Conservation (phyloP, 53 echinoderm and acorn worm genomes). For the Patiria pectinifera region DNA sequence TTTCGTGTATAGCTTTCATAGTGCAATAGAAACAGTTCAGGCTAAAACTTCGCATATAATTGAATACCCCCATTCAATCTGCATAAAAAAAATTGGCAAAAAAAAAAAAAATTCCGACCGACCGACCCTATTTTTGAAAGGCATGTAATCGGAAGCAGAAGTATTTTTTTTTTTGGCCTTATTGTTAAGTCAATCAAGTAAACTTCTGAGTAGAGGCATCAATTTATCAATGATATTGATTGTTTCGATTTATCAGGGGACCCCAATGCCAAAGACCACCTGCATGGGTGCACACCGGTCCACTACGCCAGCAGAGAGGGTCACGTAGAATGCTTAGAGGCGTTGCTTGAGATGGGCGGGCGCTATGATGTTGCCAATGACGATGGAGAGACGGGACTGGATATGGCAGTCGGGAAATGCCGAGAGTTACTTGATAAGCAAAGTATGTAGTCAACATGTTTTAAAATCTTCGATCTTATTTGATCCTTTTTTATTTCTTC, state of each 20-base stretch:
- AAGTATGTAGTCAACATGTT: conserved; percentile 59
- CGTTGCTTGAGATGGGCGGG: conserved; percentile 86
- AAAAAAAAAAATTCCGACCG: no score
- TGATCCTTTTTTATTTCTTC: background rate
- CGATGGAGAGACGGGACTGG: conserved; percentile 78
- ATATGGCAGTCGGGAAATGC: conserved; percentile 85
- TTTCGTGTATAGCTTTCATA: no score
- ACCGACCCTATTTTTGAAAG: no score
- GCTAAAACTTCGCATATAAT: no score
- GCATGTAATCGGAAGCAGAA: no score
- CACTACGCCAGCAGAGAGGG: conserved; percentile 95
- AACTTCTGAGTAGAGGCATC: no score
- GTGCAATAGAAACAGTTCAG: no score
- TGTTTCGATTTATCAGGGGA: conserved; percentile 64
- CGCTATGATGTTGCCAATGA: conserved; percentile 74
- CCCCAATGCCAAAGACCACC: conserved; percentile 81
- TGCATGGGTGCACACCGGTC: conserved; percentile 83
- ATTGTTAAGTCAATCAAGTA: no score
- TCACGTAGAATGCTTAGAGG: conserved; percentile 82
- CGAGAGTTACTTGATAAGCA: conserved; percentile 82
- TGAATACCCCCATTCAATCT: no score
- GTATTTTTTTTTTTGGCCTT: no score
- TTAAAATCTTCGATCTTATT: background rate
- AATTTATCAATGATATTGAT: no score
- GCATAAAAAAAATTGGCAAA: no score